Evolutionary conservation across 2,888 invertebrate genomes (phyloP).

Genomic region (Galeopsomyia nigrocyanea): DNA sequence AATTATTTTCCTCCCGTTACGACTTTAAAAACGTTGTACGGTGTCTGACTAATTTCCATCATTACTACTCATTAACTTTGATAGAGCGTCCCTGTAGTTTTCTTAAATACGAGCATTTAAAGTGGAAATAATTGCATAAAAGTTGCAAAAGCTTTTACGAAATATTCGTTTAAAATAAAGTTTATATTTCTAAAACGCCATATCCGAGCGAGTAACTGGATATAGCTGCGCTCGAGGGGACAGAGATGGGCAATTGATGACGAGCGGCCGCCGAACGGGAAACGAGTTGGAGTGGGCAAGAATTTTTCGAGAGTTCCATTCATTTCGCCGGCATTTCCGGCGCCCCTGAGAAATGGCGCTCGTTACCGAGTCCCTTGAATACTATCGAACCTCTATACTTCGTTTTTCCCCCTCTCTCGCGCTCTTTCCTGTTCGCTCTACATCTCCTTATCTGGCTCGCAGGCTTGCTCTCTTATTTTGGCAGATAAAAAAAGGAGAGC

Average conservation of each 20-base stretch:
- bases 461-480: slow-evolving; percentile 15
- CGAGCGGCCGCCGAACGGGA: slow-evolving; percentile 12
- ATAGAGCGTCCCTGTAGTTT: no score
- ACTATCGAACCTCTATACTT: slow-evolving; percentile 44
- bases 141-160: no score
- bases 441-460: slow-evolving; percentile 11
- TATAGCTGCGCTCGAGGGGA: background rate
- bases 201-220: background rate
- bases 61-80: no score
- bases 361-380: slow-evolving; percentile 52
- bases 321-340: slow-evolving; percentile 52
- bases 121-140: no score
- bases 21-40: no score
- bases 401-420: slow-evolving; percentile 12
- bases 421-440: slow-evolving; percentile 10
- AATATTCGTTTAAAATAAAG: no score
- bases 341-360: slow-evolving; percentile 56
- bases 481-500: background rate
- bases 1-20: background rate
- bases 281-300: background rate
- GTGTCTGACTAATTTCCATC: no score
- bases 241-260: slow-evolving; percentile 41
- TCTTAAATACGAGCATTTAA: no score
- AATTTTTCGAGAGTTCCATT: slow-evolving; percentile 50
- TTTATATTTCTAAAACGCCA: no score